These are phyloP conservation scores for Metallyticus violacea DNA, from an alignment of 2,888 invertebrate species.

Conservation along the genomic window DNA sequence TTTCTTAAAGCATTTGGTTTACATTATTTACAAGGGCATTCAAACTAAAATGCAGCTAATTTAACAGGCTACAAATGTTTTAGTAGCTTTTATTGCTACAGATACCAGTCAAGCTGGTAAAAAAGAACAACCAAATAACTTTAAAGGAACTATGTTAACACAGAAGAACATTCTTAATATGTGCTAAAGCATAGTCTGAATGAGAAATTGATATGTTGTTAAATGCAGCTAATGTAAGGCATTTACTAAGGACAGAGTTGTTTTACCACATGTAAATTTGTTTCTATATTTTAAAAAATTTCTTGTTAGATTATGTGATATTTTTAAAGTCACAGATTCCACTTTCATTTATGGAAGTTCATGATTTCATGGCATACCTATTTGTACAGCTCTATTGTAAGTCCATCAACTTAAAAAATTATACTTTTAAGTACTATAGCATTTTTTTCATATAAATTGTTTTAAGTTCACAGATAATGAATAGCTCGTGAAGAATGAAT, in stretches of 20 bases:
- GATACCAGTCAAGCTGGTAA: neutral
- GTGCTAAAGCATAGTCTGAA: too few species aligned
- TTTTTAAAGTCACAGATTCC: neutral
- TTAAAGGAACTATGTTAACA: neutral
- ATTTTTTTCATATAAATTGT: neutral
- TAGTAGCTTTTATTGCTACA: neutral
- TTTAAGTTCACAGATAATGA: neutral
- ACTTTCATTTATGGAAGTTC: neutral
- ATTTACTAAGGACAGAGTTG: neutral
- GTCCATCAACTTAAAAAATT: neutral
- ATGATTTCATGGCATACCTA: neutral
- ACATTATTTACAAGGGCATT: neutral
- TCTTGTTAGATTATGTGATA: neutral
- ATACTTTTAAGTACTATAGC: neutral
- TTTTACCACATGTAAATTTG: neutral
- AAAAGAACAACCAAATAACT: neutral
- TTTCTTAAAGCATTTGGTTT: neutral
- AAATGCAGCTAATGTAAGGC: neutral
- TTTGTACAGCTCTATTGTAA: neutral
- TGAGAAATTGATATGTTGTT: too few species aligned
- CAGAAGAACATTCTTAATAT: neutral
- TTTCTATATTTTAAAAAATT: neutral
- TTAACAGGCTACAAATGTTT: neutral
- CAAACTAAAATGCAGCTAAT: neutral
- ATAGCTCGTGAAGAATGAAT: neutral